Evolutionary conservation across 2,113 vertebrate genomes (phyloP).

Genomic region (Cepphus grylle): DNA sequence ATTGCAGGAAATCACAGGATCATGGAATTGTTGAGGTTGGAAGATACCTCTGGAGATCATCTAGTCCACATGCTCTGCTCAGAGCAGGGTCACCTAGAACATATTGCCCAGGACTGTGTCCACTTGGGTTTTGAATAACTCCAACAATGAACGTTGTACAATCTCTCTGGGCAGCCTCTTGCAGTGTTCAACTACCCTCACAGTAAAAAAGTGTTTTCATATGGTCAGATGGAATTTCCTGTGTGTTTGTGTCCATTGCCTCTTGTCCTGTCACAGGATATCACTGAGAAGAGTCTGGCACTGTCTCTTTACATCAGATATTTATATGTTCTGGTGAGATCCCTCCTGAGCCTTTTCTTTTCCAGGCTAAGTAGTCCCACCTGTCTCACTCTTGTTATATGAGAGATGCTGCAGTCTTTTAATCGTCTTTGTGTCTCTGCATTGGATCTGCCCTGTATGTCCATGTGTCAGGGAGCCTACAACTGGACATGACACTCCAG

Average conservation of each 20-base stretch:
- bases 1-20: neutral
- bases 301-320: constrained; percentile 10
- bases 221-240: neutral
- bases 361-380: neutral
- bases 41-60: neutral
- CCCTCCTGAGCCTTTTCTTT: neutral
- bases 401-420: neutral
- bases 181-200: neutral
- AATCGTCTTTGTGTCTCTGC: neutral
- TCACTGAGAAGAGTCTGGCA: constrained; percentile 19
- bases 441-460: neutral
- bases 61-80: neutral
- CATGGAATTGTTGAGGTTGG: neutral
- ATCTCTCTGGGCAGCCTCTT: neutral
- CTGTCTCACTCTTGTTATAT: neutral
- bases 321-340: constrained; percentile 29
- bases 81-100: neutral
- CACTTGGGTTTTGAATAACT: neutral
- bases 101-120: neutral
- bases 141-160: neutral
- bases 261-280: constrained; percentile 29
- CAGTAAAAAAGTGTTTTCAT: neutral
- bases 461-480: neutral
- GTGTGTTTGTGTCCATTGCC: constrained; percentile 13
- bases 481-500: neutral